Base-by-base conservation (phyloP, 2,113 vertebrate genomes). In the Mus pahari region DNA sequence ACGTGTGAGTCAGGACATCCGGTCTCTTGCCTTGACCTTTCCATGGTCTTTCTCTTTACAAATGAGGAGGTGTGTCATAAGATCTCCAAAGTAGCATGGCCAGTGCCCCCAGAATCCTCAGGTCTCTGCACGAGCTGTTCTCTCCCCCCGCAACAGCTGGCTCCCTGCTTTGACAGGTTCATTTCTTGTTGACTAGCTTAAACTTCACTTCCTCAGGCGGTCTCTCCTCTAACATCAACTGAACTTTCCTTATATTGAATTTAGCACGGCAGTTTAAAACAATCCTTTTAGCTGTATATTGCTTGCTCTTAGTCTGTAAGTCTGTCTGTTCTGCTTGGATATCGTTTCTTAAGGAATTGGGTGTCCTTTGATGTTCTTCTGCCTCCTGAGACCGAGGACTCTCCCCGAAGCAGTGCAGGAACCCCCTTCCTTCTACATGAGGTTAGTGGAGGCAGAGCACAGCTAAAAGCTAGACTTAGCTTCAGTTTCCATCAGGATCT, bases 21-120 rank as follows among this genome's bases (percentile, higher is more conserved):
- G 79, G 58, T 84, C 70, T 92, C 70, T 74, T 71, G 82, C 62
- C 50, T 53, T 64, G 53, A 88, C 50, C 71, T 92, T 94, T 84
- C 48, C 33, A 75, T 3, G 36, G 79, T 62, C 39, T 24, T 24
- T 89, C 31, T 31, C 28, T 78, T 86, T 55, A 5, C 53, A n/a
- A 66, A 78, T 81, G 22, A 64, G 10, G 87, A 86, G 22, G 64
- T 68, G n/a, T 62, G 62, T 90, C 55, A 83, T 28, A 1, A n/a
- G 58, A 58, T 58, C 68, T 48, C 77, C 26, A 31, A 33, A 55
- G 48, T 16, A 89, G 66, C 88, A 5, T 55, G 36, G 42, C 19
- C 42, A 74, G 31, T n/a, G 48, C 26, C 19, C 33, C 26, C 0
- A 0, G 28, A 31, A 89, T 12, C 39, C 48, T 17, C 48, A 33